Percentiles rank a stretch among this genome's conserved stretches.
phyloP scores from a whole-genome alignment of 2,797 vertebrate genomes.

The Spheniscus humboldti region DNA sequence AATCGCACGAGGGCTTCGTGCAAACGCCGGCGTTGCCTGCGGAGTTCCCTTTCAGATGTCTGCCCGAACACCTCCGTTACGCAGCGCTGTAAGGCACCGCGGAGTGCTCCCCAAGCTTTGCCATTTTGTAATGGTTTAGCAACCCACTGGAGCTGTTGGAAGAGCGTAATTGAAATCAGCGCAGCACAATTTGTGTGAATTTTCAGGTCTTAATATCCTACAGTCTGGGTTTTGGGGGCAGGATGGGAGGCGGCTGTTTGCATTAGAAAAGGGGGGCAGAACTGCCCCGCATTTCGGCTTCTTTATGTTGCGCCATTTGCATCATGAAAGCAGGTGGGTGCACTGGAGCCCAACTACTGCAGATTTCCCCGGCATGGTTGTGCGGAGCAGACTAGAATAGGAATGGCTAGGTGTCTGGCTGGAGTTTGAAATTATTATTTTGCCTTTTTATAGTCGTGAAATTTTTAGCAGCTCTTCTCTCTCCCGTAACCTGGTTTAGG shows the following conservation, averaged over 20 bases:
- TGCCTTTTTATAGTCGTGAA: not conserved
- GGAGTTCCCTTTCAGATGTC: not conserved
- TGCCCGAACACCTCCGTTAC: accelerated
- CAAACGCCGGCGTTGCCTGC: not conserved
- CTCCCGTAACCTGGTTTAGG: not conserved
- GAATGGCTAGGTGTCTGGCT: too few species aligned
- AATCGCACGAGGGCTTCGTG: accelerated
- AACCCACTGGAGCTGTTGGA: not conserved
- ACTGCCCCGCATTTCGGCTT: not conserved
- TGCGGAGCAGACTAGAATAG: not conserved
- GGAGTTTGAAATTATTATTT: not conserved
- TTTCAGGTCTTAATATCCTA: not conserved
- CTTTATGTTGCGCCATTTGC: not conserved
- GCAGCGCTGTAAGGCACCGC: accelerated
- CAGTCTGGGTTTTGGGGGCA: not conserved
- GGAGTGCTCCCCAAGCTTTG: not conserved
- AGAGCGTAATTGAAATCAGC: accelerated
- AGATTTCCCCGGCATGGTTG: accelerated
- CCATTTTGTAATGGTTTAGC: not conserved
- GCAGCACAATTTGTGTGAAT: not conserved
- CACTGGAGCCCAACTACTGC: accelerated
- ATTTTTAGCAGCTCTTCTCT: not conserved
- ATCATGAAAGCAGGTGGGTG: accelerated
- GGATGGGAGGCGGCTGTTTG: not conserved
- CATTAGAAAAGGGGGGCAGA: not conserved